These are phyloP conservation scores for Xiphydria camelus DNA, from an alignment of 2,888 invertebrate genomes.

Conservation along the genomic window DNA sequence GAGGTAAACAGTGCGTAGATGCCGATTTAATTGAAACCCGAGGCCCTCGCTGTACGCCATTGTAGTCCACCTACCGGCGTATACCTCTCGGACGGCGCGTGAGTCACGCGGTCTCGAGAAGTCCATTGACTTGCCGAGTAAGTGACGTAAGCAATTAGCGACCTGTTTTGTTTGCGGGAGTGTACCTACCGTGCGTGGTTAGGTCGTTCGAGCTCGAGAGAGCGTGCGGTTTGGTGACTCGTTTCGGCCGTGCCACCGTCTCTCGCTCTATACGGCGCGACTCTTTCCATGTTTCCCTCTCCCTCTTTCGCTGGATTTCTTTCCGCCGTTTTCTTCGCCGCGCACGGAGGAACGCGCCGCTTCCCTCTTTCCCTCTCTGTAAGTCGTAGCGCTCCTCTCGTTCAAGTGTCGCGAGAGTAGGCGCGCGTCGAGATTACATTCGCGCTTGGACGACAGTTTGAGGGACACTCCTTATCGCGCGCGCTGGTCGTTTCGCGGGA, in stretches of 20 bases:
- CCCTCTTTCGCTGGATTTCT: conserved; percentile 4
- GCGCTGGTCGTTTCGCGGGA: too few relatives aligned
- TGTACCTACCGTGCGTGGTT: conserved; percentile 48
- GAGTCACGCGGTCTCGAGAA: background rate
- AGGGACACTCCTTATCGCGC: too few relatives aligned
- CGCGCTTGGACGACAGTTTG: too few relatives aligned
- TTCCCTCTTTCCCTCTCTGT: too few relatives aligned
- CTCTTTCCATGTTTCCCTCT: conserved; percentile 4
- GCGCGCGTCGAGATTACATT: too few relatives aligned
- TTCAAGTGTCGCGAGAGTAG: too few relatives aligned
- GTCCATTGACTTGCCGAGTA: conserved; percentile 53
- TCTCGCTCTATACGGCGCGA: background rate
- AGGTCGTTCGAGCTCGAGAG: conserved; percentile 40
- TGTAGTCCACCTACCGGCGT: too few relatives aligned
- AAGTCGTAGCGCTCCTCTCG: too few relatives aligned
- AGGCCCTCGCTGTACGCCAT: too few relatives aligned
- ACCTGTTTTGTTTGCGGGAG: conserved; percentile 50
- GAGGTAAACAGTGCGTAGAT: conserved; percentile 50
- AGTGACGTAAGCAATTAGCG: conserved; percentile 55
- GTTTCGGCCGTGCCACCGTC: background rate
- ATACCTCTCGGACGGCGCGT: too few relatives aligned
- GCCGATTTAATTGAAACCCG: conserved; percentile 50
- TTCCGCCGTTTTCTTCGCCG: conserved; percentile 6
- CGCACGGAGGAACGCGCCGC: too few relatives aligned
- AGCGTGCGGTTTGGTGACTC: conserved; percentile 36